Percentiles rank a stretch among this genome's conserved stretches.
phyloP scores from a whole-genome alignment of 2,888 invertebrate species.

The Stramonita haemastoma region DNA sequence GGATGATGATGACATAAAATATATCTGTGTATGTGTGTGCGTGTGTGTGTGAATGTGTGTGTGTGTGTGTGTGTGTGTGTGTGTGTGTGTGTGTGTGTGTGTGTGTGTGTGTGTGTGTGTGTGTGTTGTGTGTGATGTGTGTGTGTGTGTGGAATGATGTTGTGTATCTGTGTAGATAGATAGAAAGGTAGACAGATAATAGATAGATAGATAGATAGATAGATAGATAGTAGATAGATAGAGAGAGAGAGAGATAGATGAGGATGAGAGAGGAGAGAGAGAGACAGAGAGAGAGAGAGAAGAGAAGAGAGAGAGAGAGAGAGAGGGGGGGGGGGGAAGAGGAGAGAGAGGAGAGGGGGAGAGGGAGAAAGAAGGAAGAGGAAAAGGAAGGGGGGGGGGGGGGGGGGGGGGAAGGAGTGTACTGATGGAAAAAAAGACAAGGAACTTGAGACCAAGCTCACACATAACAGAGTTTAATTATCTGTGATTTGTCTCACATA shows the following conservation, averaged over 20 bases:
- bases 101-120: background rate
- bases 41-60: too few species aligned
- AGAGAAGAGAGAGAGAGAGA: constrained; percentile 15
- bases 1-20: too few species aligned
- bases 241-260: background rate
- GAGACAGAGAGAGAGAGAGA: background rate
- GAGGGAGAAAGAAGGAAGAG: background rate
- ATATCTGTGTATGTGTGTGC: too few species aligned
- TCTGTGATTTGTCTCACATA: too few species aligned
- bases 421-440: too few species aligned
- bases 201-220: background rate
- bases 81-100: background rate
- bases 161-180: background rate
- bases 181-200: background rate
- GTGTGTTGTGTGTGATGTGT: background rate
- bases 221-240: background rate
- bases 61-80: too few species aligned
- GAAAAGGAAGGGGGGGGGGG: background rate
- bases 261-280: background rate
- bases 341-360: background rate
- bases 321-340: background rate
- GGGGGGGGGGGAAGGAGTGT: too few species aligned
- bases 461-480: too few species aligned
- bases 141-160: background rate
- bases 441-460: too few species aligned